Base-by-base conservation (phyloP, 2,888 invertebrate species). In the Scaeva pyrastri region DNA sequence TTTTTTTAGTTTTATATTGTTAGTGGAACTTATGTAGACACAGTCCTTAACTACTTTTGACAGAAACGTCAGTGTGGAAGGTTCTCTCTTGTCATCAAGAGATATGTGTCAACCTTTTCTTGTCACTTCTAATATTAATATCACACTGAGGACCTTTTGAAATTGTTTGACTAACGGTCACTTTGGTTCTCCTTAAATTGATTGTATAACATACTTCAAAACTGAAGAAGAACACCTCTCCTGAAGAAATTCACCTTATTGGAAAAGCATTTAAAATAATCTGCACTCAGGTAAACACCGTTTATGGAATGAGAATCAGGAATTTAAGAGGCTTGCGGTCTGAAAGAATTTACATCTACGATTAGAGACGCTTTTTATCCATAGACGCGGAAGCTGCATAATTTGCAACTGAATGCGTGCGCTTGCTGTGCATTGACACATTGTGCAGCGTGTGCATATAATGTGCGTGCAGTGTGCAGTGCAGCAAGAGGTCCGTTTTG, bases 381-480 rank as follows among this genome's bases (percentile, higher is more conserved):
- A 36, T 26, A 58, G 50, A 70, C 8, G 45, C 43, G 55, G 55
- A 78, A 78, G 43, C 50, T 62, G 71, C 19, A 52, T 23, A n/a
- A 19, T 19, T 39, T 56, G 41, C 31, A 14, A 23, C 39, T 0
- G 43, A 48, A n/a, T 79, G 73, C 41, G 55, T 73, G 36, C 16
- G 19, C 43, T 11, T 31, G 2, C 5, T 31, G 31, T 31, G 31
- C 6, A 1, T 5, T 31, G 31, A n/a, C n/a, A n/a, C n/a, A n/a
- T n/a, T 31, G 31, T 31, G 31, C 31, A 31, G 31, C 8, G 31
- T 5, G 31, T 31, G 31, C 31, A 31, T n/a, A n/a, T n/a, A n/a
- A n/a, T 31, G 31, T 31, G 31, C 31, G 31, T 31, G 31, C 31
- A n/a, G n/a, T 11, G 23, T 45, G n/a, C 52, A 39, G n/a, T n/a